Conservation (phyloP, 2,113 vertebrate genomes). For the Cranoglanis bouderius region DNA sequence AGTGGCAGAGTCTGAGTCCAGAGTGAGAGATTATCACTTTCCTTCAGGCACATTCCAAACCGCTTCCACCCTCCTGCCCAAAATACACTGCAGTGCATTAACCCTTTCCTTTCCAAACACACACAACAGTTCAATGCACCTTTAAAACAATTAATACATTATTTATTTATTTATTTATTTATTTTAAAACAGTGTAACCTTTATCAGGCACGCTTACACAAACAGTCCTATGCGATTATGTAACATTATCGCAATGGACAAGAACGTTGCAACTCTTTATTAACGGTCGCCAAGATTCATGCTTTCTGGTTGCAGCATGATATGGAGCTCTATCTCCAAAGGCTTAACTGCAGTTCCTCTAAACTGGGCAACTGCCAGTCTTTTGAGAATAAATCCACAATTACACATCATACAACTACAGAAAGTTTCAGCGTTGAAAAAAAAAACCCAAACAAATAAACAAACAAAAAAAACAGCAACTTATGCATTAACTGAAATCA, state of each 20-base stretch:
- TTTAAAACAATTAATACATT: neutral
- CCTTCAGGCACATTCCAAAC: slow-evolving; percentile 77
- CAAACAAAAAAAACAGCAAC: neutral
- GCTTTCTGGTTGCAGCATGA: slow-evolving; percentile 37
- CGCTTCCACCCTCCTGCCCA: slow-evolving; percentile 77
- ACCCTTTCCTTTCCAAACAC: slow-evolving; percentile 62
- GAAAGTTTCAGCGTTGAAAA: too few relatives aligned
- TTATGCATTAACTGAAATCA: neutral
- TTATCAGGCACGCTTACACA: slow-evolving; percentile 29
- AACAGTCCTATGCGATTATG: slow-evolving; percentile 50
- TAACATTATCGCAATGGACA: slow-evolving; percentile 61
- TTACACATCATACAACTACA: slow-evolving; percentile 1
- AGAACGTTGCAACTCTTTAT: slow-evolving; percentile 53
- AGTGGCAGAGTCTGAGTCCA: slow-evolving; percentile 66
- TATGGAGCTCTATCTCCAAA: slow-evolving; percentile 43
- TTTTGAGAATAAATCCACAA: neutral
- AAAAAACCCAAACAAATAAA: neutral
- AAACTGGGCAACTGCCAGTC: neutral
- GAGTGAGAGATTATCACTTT: slow-evolving; percentile 74
- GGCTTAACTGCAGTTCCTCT: neutral
- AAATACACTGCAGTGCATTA: slow-evolving; percentile 68
- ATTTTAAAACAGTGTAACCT: neutral
- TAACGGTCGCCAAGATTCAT: slow-evolving; percentile 57
- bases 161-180: too few relatives aligned
- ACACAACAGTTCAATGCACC: neutral